Base-by-base conservation (phyloP, 2,113 vertebrate genomes). In the Engystomops pustulosus region DNA sequence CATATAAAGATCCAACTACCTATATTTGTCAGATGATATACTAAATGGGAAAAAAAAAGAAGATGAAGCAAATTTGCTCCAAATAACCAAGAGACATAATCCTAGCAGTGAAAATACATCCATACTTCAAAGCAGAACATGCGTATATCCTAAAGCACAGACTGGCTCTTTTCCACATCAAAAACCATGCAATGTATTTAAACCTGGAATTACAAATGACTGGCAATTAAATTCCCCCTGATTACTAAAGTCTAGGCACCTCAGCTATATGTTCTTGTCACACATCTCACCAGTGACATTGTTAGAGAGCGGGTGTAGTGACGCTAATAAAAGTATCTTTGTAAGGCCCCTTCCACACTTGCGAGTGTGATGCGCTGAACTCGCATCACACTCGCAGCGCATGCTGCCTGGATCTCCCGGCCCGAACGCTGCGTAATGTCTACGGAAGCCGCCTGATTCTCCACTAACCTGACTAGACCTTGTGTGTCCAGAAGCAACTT, bases 21-120 rank as follows among this genome's bases (percentile, higher is more conserved):
- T n/a, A n/a, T n/a, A n/a, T n/a, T n/a, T n/a, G n/a, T n/a, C n/a
- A n/a, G n/a, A n/a, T n/a, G n/a, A n/a, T n/a, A n/a, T n/a, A n/a
- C n/a, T 55, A 9, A n/a, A 55, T 23, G 2, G 6, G n/a, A 45
- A 45, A 65, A 32, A 65, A 65, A 62, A 20, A 67, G 36, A 67
- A 11, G 23, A 41, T 4, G 8, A 41, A 41, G 8, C 38, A 47
- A 23, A 25, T 49, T 74, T 74, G 25, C 32, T 36, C 32, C 6
- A 36, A 36, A 34, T 67, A 67, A 67, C 62, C 62, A 36, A 3
- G 32, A 67, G 62, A 49, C 44, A 74, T 41, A 74, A 74, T 74
- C 23, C 7, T 6, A 78, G 47, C 34, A 78, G 55, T 78, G n/a
- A 78, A 78, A 78, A 60, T 41, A 78, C 51, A 58, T 78, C 51